Evolutionary conservation across 2,113 vertebrate species (phyloP), one percentile per base, ranked within the genome.

Genomic region (Tragelaphus imberbis): DNA sequence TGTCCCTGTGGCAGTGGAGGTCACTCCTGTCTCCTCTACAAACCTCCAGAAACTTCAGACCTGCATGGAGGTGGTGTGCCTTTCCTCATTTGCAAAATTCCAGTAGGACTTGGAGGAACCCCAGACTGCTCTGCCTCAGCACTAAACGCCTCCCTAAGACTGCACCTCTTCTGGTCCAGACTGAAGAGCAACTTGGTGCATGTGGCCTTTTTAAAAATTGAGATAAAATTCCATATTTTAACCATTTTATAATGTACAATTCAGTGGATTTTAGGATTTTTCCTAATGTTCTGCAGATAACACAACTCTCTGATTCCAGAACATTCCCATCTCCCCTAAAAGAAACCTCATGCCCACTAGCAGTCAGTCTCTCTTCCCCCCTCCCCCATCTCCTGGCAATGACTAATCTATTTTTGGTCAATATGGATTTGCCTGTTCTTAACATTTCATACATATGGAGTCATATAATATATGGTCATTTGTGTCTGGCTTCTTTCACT

Each of bases 401-500:
- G n/a, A 30, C 59, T 23, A 28, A 47, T 28, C 36, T 30, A 44
- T 82, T 82, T 96, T 65, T 44, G 44, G 2, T 82, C 16, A 7
- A 4, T 87, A 1, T 86, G 49, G 25, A 61, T 61, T 96, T 53
- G 44, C 11, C 77, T 88, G 2, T 68, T 90, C 30, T 68, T 4
- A 25, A 47, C 7, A 36, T 79, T 95, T 96, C 56, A 21, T 25
- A 47, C 55, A 68, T 68, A 91, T 53, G 33, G 40, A 88, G 44
- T 79, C 23, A 23, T 75, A 75, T 75, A 75, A 49, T 51, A 36
- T 25, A 75, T 44, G 58, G n/a, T 40, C 28, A 53, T 82, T 28
- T 71, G n/a, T 92, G 40, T 91, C 49, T 88, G 84, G 40, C 40
- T 95, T 93, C 85, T 86, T 90, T 97, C 81, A 77, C 11, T 81